phyloP scores from a whole-genome alignment of 2,888 invertebrate genomes.

The Acanthosoma haemorrhoidale region DNA sequence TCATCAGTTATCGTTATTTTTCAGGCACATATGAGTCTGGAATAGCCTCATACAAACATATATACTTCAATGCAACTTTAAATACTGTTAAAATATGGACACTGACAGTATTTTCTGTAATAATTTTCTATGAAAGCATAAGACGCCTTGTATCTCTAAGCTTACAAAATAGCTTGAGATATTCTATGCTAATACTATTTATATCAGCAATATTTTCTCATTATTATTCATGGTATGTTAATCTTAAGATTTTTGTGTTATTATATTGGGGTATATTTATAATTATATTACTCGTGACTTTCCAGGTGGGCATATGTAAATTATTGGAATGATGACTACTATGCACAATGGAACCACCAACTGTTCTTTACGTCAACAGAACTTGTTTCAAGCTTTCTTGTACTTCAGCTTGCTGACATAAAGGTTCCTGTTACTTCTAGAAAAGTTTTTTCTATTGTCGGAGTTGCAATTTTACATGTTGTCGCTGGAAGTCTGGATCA shows the following conservation, averaged over 20 bases:
- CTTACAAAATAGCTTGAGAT: conserved; percentile 52
- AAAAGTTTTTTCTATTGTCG: conserved; percentile 55
- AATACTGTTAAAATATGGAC: conserved; percentile 64
- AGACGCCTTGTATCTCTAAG: conserved; percentile 54
- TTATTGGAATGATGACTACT: conserved; percentile 67
- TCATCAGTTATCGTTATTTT: conserved; percentile 34
- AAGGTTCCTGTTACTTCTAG: conserved; percentile 52
- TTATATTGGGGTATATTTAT: not conserved
- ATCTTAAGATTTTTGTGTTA: not conserved
- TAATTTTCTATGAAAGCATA: conserved; percentile 58
- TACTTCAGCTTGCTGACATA: conserved; percentile 54
- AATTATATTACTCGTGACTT: not conserved
- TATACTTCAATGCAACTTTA: conserved; percentile 63
- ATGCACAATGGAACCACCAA: conserved; percentile 65
- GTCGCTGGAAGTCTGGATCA: conserved; percentile 61
- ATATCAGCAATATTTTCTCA: conserved; percentile 59
- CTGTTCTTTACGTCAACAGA: conserved; percentile 60
- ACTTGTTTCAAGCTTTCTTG: conserved; percentile 55
- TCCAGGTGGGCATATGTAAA: conserved; percentile 60
- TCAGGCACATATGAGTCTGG: conserved; percentile 62
- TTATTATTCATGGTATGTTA: conserved; percentile 56
- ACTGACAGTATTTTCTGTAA: conserved; percentile 54
- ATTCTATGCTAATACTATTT: conserved; percentile 60
- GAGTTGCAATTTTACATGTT: conserved; percentile 58
- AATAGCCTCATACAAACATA: conserved; percentile 63